Evolutionary conservation across 2,797 vertebrate species (phyloP), one percentile per base, ranked within the genome.

Genomic region (Telmatherina bonti): DNA sequence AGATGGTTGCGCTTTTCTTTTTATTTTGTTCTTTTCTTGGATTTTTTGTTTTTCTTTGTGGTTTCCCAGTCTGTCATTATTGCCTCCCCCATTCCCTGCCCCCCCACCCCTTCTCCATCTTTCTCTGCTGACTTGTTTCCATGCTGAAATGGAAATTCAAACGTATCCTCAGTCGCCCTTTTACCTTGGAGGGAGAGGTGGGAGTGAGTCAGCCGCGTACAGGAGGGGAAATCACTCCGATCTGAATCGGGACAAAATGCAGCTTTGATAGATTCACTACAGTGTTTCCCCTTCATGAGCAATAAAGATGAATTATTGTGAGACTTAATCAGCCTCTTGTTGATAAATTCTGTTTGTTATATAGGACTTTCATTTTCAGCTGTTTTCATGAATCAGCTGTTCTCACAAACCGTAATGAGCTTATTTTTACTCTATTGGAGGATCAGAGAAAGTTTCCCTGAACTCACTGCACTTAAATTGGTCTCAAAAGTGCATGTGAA

Each of bases 31-130:
- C 69, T 81, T 83, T 68, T 74, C 61, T 72, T 76, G 75, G 75
- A 83, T 80, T 78, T 35, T 57, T 82, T 68, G 62, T 81, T 69
- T 84, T 83, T 86, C 61, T 41, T 67, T 65, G 61, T 47, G 72
- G 76, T 86, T 86, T 79, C 86, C 79, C 63, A 30, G 72, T 62
- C 30, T 60, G 59, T 65, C 36, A 33, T 80, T 67, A 65, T 62
- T 74, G 49, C 24, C 47, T 35, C 33, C 53, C 64, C 30, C n/a
- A n/a, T n/a, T n/a, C n/a, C n/a, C n/a, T n/a, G n/a, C 33, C 53
- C 64, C 30, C 11, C 45, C 38, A 59, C 54, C 33, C 62, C 1
- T 43, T 30, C 24, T 67, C 49, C 51, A 5, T 60, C 47, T 49
- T 64, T 27, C 24, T 64, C 29, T 35, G 58, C 55, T 51, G 7